Conservation (phyloP, 2,888 invertebrate genomes). For the Tenthredo distinguenda region DNA sequence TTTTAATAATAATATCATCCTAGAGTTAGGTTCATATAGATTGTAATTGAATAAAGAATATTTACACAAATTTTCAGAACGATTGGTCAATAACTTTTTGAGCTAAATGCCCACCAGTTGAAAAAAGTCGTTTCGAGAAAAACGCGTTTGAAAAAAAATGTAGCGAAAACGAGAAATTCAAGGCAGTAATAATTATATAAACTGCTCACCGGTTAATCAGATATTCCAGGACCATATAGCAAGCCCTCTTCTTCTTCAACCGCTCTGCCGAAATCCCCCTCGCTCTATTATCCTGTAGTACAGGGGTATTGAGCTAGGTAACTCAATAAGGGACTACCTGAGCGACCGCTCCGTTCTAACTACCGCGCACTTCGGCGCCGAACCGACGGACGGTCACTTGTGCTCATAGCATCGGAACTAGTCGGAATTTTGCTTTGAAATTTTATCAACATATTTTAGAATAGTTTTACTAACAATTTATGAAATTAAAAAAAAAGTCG, state of each 20-base stretch:
- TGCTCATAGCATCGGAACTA: conserved; percentile 51
- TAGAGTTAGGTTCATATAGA: conserved; percentile 49
- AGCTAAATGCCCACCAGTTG: conserved; percentile 49
- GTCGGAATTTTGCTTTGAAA: conserved; percentile 51
- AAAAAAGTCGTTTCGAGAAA: conserved; percentile 45
- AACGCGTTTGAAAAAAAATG: conserved; percentile 10
- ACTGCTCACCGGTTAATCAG: background rate
- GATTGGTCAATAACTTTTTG: conserved; percentile 37
- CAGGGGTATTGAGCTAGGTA: too few species aligned
- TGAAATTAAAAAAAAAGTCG: conserved; percentile 50
- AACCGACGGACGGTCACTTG: background rate
- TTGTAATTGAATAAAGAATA: conserved; percentile 54
- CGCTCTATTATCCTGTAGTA: too few species aligned
- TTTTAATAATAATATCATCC: conserved; percentile 54
- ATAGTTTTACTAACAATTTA: conserved; percentile 49
- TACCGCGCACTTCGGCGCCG: background rate
- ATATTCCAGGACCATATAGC: background rate
- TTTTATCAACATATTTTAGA: conserved; percentile 49
- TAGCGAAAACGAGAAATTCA: conserved; percentile 20
- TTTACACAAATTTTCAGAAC: conserved; percentile 46
- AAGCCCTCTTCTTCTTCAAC: background rate
- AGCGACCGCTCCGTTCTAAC: background rate
- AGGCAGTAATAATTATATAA: too few species aligned
- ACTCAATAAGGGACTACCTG: too few species aligned
- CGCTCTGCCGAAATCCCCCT: background rate